Base-by-base conservation (phyloP, 2,888 invertebrate genomes). In the Gryllus longicercus region DNA sequence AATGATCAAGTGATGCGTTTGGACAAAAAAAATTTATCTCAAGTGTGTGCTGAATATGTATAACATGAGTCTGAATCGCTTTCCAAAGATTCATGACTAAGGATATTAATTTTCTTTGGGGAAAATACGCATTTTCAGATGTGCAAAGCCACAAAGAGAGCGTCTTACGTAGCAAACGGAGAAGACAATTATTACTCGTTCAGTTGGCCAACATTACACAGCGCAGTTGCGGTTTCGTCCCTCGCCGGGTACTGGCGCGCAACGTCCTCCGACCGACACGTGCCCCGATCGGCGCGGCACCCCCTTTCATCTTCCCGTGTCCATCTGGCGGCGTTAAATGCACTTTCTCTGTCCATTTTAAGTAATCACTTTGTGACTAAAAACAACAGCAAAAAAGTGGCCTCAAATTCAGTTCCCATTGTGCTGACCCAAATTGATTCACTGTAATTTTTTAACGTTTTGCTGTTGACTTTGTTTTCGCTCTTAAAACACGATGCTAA, bases 281-380 rank as follows among this genome's bases (percentile, higher is more conserved):
- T 63, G 63, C 1, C n/a, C n/a, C 63, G 63, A 63, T 63, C 63
- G n/a, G 16, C n/a, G 1, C n/a, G 63, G n/a, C 63, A 63, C n/a
- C 63, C 51, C 63, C 63, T 63, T 63, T 63, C 63, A 63, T 63
- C 63, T 63, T 63, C 12, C 63, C 63, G 63, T 63, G 63, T 63
- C 63, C 63, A 63, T 63, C 63, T 63, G 63, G 16, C 63, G 63
- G 63, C 63, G 63, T 63, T 63, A 63, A 63, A 63, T 63, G 63
- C 63, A 63, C 63, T 63, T 63, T 63, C 63, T 63, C 63, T 63
- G 63, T 63, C 63, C 63, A 63, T 63, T 63, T 63, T 63, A 63
- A 63, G 63, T 63, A 63, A 63, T 63, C 63, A 63, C 63, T 63
- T 63, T 63, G 63, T 63, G 63, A 63, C 63, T 63, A 63, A 63